These are phyloP conservation scores for Lordiphosa clarofinis DNA, from an alignment of 1,140 invertebrate genomes.

Conservation along the genomic window DNA sequence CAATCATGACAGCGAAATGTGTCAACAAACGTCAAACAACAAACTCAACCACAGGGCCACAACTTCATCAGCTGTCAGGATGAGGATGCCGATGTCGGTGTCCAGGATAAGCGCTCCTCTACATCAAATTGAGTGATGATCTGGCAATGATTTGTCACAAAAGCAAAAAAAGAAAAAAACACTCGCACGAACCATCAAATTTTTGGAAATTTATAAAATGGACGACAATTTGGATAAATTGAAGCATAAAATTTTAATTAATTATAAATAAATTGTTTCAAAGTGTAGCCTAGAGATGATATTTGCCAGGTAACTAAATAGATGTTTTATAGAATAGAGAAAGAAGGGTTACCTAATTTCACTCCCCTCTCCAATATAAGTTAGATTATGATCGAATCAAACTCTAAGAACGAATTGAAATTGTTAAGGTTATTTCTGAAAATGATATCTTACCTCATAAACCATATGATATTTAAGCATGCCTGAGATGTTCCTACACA, in stretches of 20 bases:
- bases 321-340: too few species aligned
- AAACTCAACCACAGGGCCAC: slow-evolving; percentile 28
- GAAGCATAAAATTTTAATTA: slow-evolving; percentile 11
- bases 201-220: slow-evolving; percentile 12
- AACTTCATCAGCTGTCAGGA: slow-evolving; percentile 61
- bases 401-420: too few species aligned
- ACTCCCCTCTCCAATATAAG: too few species aligned
- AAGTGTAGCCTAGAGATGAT: too few species aligned
- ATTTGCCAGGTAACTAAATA: too few species aligned
- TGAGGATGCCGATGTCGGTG: slow-evolving; percentile 6
- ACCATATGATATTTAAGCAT: too few species aligned
- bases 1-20: slow-evolving; percentile 75
- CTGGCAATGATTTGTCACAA: slow-evolving; percentile 63
- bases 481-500: too few species aligned
- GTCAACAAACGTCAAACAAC: slow-evolving; percentile 66
- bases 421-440: too few species aligned
- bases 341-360: too few species aligned
- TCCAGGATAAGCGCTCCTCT: slow-evolving; percentile 49
- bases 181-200: neutral
- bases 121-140: slow-evolving; percentile 69
- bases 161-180: slow-evolving; percentile 20
- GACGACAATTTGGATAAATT: slow-evolving; percentile 3
- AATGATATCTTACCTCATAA: too few species aligned
- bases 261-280: neutral
- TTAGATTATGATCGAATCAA: too few species aligned